Conservation (phyloP, 2,113 vertebrate genomes). For the Rhegmatorhina hoffmannsi region DNA sequence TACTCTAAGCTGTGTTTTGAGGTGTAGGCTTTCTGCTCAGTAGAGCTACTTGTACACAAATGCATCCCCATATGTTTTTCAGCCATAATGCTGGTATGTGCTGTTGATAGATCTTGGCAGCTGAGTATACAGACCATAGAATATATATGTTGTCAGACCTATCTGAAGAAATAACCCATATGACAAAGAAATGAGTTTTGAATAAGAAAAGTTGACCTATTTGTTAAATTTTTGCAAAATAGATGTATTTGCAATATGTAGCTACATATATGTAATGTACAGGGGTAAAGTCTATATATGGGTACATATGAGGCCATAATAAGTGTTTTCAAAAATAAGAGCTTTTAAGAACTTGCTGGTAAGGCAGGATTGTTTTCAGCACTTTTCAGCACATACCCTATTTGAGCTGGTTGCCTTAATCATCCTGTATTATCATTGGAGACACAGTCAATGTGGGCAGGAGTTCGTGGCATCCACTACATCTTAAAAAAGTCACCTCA, state of each 20-base stretch:
- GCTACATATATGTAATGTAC: not conserved
- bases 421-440: not conserved
- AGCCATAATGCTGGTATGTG: constrained; percentile 13
- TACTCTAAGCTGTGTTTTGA: constrained; percentile 26
- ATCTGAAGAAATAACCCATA: not conserved
- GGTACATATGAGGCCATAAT: not conserved
- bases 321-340: not conserved
- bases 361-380: not conserved
- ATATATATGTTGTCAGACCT: not conserved
- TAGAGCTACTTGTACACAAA: constrained; percentile 23
- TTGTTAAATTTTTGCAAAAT: not conserved
- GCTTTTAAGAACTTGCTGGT: not conserved
- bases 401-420: not conserved
- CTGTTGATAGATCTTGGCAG: constrained; percentile 39
- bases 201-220: not conserved
- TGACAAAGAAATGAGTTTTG: not conserved
- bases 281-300: not conserved
- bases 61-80: constrained; percentile 35
- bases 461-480: not conserved
- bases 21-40: constrained; percentile 42
- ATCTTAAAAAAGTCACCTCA: not conserved
- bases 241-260: not conserved
- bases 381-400: not conserved
- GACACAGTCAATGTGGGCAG: not conserved
- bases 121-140: constrained; percentile 15